A percentile compares a stretch with the other conserved stretches of the same genome.
phyloP scores from a whole-genome alignment of 2,888 invertebrate genomes.

The Blera fallax region DNA sequence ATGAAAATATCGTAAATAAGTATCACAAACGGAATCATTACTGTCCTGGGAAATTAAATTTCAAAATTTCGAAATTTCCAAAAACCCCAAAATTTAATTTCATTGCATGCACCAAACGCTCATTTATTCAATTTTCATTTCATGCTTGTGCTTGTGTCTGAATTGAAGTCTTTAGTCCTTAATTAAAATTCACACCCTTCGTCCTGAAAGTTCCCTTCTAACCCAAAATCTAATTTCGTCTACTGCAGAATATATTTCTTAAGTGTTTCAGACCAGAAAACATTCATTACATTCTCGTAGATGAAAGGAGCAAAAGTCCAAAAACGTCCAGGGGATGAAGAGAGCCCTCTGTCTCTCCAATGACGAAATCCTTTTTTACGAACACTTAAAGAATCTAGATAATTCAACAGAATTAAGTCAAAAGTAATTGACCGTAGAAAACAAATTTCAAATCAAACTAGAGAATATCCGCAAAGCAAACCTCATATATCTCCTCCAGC shows the following conservation, averaged over 20 bases:
- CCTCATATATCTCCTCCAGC: constrained; percentile 16
- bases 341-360: too few relatives aligned
- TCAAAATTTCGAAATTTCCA: constrained; percentile 37
- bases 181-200: constrained; percentile 60
- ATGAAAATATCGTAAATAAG: constrained; percentile 18
- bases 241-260: constrained; percentile 64
- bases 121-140: constrained; percentile 52
- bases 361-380: constrained; percentile 28
- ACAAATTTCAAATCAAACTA: constrained; percentile 56
- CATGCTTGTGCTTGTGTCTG: constrained; percentile 26
- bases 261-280: constrained; percentile 60
- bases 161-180: constrained; percentile 51
- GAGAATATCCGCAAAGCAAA: constrained; percentile 32
- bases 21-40: constrained; percentile 44
- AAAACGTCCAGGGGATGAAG: background rate
- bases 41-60: constrained; percentile 50
- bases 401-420: constrained; percentile 63
- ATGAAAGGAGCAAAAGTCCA: background rate
- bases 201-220: background rate
- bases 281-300: constrained; percentile 56
- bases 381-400: constrained; percentile 50
- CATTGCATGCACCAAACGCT: constrained; percentile 52
- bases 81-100: constrained; percentile 47
- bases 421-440: constrained; percentile 64
- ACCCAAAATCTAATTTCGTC: constrained; percentile 64